Percentiles rank a stretch among this genome's conserved stretches.
Evolutionary conservation across 2,797 vertebrate genomes (phyloP).

Genomic region (Schizopygopsis malacanthus): DNA sequence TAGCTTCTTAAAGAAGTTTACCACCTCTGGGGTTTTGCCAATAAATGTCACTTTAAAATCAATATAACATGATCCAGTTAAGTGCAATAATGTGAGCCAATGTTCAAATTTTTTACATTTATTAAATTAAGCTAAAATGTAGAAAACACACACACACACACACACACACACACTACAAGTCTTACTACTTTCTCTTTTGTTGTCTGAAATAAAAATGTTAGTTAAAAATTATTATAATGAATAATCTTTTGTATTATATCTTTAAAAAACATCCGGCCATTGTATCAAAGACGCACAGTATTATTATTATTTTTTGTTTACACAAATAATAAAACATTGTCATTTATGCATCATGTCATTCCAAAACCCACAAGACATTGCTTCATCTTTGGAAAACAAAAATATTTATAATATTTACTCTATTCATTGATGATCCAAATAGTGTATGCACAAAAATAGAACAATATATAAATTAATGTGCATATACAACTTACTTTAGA

Average conservation of each 20-base stretch:
- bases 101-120: background rate
- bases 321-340: background rate
- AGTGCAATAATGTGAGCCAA: background rate
- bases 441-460: background rate
- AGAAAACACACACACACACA: background rate
- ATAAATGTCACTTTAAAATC: background rate
- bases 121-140: background rate
- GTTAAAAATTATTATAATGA: background rate
- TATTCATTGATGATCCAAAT: background rate
- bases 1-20: conserved; percentile 18
- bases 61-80: background rate
- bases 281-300: no score
- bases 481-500: background rate
- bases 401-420: background rate
- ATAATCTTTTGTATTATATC: background rate
- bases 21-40: conserved; percentile 1
- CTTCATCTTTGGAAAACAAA: background rate
- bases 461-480: background rate
- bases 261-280: background rate
- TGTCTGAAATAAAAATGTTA: background rate
- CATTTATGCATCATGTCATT: background rate
- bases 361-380: background rate
- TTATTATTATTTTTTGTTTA: background rate
- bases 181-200: background rate
- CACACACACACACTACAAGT: background rate